Evolutionary conservation across 2,113 vertebrate genomes (phyloP), one percentile per base, ranked within the genome.

Genomic region (Promerops cafer): DNA sequence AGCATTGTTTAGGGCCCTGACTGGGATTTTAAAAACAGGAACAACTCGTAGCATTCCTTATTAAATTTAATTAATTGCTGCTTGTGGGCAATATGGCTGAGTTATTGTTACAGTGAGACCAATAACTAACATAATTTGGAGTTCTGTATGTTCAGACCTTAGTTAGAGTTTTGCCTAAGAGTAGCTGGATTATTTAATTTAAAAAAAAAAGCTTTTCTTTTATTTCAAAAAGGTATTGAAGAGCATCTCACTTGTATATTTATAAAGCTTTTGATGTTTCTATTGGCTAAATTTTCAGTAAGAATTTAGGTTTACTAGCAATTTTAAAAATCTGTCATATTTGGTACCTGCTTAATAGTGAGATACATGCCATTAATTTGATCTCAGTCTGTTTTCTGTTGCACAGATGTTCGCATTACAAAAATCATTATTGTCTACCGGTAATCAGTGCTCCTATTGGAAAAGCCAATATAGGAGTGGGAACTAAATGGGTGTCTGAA

Each of bases 31-130:
- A 75, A 89, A 79, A 75, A 37, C 52, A 82, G 76, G 59, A 96
- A 90, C 79, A 52, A 59, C 56, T 95, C 47, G 0, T 81, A 87
- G 68, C 44, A 44, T 90, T 95, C 76, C 64, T 64, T 92, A 92
- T 96, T 96, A 95, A 96, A 94, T 88, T 59, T 93, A 95, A 96
- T 96, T 95, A 88, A 96, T 94, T 94, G 85, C 92, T 95, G 40
- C 83, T 92, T 5, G 0, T 93, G 56, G 93, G 90, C 88, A 95
- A 23, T 88, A 94, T 75, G 88, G 56, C 68, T 75, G 70, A 91
- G 40, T 95, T 94, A 92, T 27, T 81, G 72, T 93, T 95, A 66
- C 65, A 94, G n/a, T 53, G 94, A 96, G 94, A 90, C 90, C 71
- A 85, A 10, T 95, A 96, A 83, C 54, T 91, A 94, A 84, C 1